phyloP scores from a whole-genome alignment of 1,140 invertebrate genomes.

The Zaprionus kolodkinae region DNA sequence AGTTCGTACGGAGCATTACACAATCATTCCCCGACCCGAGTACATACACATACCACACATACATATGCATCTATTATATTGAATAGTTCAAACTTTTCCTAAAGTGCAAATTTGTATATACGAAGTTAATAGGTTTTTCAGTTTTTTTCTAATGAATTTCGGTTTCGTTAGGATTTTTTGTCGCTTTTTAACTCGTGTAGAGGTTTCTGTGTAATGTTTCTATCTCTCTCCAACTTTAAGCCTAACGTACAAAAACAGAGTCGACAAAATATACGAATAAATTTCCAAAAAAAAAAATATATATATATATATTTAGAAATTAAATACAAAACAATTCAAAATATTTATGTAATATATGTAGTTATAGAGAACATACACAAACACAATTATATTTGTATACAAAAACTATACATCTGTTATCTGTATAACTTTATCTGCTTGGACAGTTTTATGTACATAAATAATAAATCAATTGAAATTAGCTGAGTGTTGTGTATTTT shows the following conservation, averaged over 20 bases:
- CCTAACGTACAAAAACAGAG: conserved; percentile 26
- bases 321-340: conserved; percentile 1
- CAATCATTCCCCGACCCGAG: conserved; percentile 38
- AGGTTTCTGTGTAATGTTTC: conserved; percentile 7
- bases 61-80: conserved; percentile 1
- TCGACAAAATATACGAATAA: conserved; percentile 1
- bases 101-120: conserved; percentile 52
- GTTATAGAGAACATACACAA: neutral
- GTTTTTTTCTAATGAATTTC: conserved; percentile 6
- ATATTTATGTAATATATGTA: conserved; percentile 31
- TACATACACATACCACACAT: neutral
- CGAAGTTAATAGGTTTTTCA: conserved; percentile 24
- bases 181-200: conserved; percentile 13
- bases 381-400: conserved; percentile 25
- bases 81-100: conserved; percentile 23
- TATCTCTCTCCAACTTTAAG: conserved; percentile 33
- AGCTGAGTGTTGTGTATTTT: conserved; percentile 13
- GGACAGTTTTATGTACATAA: conserved; percentile 27
- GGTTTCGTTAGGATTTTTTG: neutral
- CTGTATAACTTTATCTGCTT: conserved; percentile 11
- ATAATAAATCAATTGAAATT: conserved; percentile 27
- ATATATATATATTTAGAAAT: neutral
- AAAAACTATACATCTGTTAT: conserved; percentile 34
- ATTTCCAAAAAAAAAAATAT: neutral
- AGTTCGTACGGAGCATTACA: conserved; percentile 19